Base-by-base conservation (phyloP, 2,797 vertebrate genomes). In the Peromyscus melanophrys region DNA sequence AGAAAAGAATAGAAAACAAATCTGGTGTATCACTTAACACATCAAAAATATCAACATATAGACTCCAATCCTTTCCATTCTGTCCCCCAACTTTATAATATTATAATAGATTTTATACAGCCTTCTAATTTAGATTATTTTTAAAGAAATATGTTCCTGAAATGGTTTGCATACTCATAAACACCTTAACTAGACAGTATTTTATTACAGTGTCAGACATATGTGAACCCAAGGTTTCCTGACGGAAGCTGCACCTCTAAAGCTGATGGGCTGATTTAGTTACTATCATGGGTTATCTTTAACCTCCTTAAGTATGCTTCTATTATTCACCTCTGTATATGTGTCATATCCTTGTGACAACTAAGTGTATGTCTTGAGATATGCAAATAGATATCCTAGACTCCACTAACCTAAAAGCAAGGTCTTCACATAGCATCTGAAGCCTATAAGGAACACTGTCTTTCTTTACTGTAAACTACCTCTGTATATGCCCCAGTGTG, bases 11-110 rank as follows among this genome's bases (percentile, higher is more conserved):
- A 86, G 71, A 37, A 97, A 97, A 86, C 31, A 90, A 92, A 93
- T 92, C 27, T 14, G 40, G 52, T n/a, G 4, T 86, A 86, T 90
- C 92, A 93, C 55, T 92, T 95, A 95, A 93, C 80, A 87, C 65
- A 96, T 43, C 65, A 78, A 95, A 87, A 94, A 71, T 82, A 93
- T 83, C 84, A 95, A 84, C 93, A 89, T 80, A 80, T 90, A 49
- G 25, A 65, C 21, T 96, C 49, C 31, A 93, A 46, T n/a, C 4
- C 55, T 85, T 92, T 96, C 80, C 3, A n/a, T 67, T 34, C 34
- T 5, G 11, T 2, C 14, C 6, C 6, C 1, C 6, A 10, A 61
- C 73, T 46, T 92, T 77, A 63, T 34, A 92, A 95, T 78, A 80
- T 86, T 73, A 65, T 52, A 80, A 71, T 78, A 52, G 2, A 75